Conservation (phyloP, 2,888 invertebrate species). For the Polietes domitor region DNA sequence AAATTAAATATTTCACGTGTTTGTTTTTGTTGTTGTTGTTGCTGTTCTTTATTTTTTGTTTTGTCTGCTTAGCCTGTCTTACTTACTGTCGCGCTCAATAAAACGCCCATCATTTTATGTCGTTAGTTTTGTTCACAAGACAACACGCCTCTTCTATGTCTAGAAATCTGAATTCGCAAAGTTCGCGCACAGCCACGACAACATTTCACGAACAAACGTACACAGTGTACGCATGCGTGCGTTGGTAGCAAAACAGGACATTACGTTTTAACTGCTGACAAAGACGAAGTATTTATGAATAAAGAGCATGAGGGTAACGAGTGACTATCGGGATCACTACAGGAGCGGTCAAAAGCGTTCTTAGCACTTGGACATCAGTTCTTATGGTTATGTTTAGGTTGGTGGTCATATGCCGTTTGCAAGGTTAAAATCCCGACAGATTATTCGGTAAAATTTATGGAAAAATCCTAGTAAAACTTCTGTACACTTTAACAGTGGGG, state of each 20-base stretch:
- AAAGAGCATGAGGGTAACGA: background rate
- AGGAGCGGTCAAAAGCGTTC: background rate
- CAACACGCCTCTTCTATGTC: slow-evolving; percentile 51
- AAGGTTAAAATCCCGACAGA: too few relatives aligned
- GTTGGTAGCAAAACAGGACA: slow-evolving; percentile 42
- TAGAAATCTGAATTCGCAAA: slow-evolving; percentile 19
- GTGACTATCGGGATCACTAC: background rate
- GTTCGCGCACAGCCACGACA: background rate
- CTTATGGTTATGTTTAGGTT: background rate
- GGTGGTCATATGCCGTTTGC: too few relatives aligned
- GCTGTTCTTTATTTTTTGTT: background rate
- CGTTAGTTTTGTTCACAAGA: slow-evolving; percentile 49
- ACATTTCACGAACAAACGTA: background rate
- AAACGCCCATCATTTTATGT: slow-evolving; percentile 49
- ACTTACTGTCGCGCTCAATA: slow-evolving; percentile 35
- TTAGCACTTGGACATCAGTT: too few relatives aligned
- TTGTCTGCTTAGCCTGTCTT: slow-evolving; percentile 34
- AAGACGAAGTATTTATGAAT: slow-evolving; percentile 25
- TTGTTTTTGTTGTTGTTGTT: too few relatives aligned
- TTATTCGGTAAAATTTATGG: too few relatives aligned
- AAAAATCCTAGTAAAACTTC: too few relatives aligned
- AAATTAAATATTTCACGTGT: background rate
- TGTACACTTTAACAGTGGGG: too few relatives aligned
- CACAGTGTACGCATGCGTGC: slow-evolving; percentile 21
- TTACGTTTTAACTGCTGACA: slow-evolving; percentile 16